phyloP scores from a whole-genome alignment of 92 coral and sea anemone species.

The Zoanthus sansibaricus region DNA sequence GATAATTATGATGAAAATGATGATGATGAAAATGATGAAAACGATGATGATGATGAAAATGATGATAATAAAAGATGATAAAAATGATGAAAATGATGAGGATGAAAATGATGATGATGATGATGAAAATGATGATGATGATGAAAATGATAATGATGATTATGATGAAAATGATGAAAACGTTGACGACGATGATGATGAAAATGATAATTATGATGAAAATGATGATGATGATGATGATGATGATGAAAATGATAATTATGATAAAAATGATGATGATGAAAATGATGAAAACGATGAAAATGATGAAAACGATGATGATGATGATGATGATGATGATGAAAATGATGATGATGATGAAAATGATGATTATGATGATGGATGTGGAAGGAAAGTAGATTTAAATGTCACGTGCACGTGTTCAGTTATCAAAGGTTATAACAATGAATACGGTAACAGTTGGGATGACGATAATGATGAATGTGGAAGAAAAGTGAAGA shows the following conservation, averaged over 20 bases:
- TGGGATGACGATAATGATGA: not conserved
- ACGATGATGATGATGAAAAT: too few relatives aligned
- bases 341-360: too few relatives aligned
- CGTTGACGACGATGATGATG: not conserved
- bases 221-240: not conserved
- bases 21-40: too few relatives aligned
- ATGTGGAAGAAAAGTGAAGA: not conserved
- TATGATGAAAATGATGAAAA: not conserved
- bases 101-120: not conserved
- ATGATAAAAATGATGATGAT: not conserved
- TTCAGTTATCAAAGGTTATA: not conserved
- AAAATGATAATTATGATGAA: not conserved
- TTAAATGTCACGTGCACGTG: too few relatives aligned
- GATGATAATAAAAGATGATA: too few relatives aligned
- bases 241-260: not conserved
- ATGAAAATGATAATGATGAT: not conserved
- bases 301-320: too few relatives aligned
- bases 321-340: too few relatives aligned
- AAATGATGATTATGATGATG: too few relatives aligned
- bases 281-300: too few relatives aligned
- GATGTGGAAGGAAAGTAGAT: too few relatives aligned
- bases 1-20: too few relatives aligned
- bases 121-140: not conserved
- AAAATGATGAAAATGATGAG: not conserved
- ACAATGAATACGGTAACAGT: not conserved